Percentiles rank a stretch among this genome's conserved stretches.
These are phyloP conservation scores for Microtus oregoni DNA, from an alignment of 2,113 vertebrate species.

Conservation along the genomic window DNA sequence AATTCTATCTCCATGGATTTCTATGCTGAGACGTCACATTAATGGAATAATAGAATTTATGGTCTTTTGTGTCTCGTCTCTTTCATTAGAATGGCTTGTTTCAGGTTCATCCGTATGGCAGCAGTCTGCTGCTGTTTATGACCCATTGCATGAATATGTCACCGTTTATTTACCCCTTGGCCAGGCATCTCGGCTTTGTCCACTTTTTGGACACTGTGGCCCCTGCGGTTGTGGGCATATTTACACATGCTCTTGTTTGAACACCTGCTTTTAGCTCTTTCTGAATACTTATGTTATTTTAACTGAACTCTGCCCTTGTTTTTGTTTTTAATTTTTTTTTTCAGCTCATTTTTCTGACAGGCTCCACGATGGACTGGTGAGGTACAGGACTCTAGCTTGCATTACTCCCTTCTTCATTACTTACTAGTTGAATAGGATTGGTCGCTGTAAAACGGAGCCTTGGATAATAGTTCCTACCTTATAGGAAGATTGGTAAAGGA, in stretches of 20 bases:
- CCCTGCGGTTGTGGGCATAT: background rate
- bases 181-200: no score
- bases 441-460: background rate
- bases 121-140: background rate
- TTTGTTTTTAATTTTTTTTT: background rate
- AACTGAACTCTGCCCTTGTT: background rate
- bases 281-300: background rate
- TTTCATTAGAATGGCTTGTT: background rate
- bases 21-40: background rate
- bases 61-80: no score
- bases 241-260: background rate
- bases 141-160: background rate
- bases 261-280: background rate
- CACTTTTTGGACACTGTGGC: background rate
- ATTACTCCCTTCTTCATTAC: background rate
- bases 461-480: background rate
- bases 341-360: background rate
- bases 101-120: background rate
- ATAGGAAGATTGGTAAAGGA: background rate
- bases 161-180: background rate
- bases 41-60: background rate
- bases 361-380: no score
- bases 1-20: background rate
- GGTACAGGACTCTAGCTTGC: background rate
- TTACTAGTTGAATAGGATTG: background rate